These are phyloP conservation scores for Caretta caretta DNA, from an alignment of 2,113 vertebrate species.

Conservation along the genomic window DNA sequence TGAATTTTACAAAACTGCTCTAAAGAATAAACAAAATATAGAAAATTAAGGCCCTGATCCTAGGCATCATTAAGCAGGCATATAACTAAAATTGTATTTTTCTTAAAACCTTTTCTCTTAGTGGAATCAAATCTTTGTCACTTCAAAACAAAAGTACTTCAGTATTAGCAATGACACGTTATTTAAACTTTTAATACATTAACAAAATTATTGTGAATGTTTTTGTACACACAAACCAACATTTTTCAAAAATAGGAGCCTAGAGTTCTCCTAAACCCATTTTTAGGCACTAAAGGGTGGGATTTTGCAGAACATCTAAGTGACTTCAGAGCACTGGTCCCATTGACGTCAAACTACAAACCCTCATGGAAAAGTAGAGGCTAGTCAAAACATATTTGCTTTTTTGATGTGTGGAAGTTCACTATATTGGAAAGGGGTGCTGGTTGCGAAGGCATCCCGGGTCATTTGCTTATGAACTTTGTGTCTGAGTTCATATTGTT, in stretches of 20 bases:
- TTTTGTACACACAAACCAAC: background rate
- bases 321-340: conserved; percentile 7
- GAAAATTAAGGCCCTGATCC: background rate
- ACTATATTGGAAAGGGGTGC: background rate
- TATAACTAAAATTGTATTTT: background rate
- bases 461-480: background rate
- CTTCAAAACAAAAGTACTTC: background rate
- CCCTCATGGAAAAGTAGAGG: conserved; percentile 34
- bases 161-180: background rate
- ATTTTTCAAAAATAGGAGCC: background rate
- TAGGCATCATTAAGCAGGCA: background rate
- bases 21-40: background rate
- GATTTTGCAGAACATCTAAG: background rate
- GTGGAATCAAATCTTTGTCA: background rate
- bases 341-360: conserved; percentile 11
- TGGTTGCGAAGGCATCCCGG: background rate
- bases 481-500: background rate
- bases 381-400: conserved; percentile 61
- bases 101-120: background rate
- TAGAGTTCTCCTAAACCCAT: background rate
- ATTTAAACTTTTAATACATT: background rate
- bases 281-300: background rate
- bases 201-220: no score
- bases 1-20: background rate
- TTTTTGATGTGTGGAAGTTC: conserved; percentile 56